Conservation (phyloP, 2,797 vertebrate species). For the Microchirus variegatus region DNA sequence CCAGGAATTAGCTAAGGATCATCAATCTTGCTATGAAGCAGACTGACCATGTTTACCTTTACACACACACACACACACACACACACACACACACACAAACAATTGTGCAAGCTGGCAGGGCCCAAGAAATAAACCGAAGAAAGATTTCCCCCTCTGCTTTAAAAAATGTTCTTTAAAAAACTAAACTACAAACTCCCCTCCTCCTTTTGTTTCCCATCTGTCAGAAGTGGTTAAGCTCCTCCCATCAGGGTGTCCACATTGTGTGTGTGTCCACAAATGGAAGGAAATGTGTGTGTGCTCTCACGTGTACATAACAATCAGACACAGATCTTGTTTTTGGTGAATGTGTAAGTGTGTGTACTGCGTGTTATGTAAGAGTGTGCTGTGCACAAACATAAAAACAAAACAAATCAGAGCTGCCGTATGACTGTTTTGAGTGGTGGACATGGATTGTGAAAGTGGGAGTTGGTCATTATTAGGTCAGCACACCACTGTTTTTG, state of each 20-base stretch:
- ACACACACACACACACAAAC: neutral
- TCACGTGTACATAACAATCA: conserved; percentile 7
- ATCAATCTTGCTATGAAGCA: conserved; percentile 71
- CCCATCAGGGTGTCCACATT: conserved; percentile 33
- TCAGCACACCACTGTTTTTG: too few species aligned
- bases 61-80: conserved; percentile 5
- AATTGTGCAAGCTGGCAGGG: conserved; percentile 10
- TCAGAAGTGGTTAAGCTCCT: conserved; percentile 20
- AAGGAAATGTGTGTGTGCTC: conserved; percentile 21
- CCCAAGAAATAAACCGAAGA: neutral
- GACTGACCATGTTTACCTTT: conserved; percentile 33
- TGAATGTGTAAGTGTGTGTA: neutral
- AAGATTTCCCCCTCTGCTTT: too few species aligned
- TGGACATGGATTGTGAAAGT: conserved; percentile 12
- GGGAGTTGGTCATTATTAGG: conserved; percentile 1
- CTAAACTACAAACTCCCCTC: neutral
- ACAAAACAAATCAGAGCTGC: conserved; percentile 5
- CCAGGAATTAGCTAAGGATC: conserved; percentile 69
- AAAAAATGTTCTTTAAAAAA: too few species aligned
- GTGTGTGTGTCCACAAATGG: conserved; percentile 26
- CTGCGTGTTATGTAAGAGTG: conserved; percentile 19
- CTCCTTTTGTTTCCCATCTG: conserved; percentile 2
- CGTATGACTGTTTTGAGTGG: conserved; percentile 21
- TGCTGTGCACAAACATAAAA: neutral
- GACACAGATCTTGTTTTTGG: conserved; percentile 9